Evolutionary conservation across 2,888 invertebrate species (phyloP).

Genomic region (Zygogramma bicolorata): DNA sequence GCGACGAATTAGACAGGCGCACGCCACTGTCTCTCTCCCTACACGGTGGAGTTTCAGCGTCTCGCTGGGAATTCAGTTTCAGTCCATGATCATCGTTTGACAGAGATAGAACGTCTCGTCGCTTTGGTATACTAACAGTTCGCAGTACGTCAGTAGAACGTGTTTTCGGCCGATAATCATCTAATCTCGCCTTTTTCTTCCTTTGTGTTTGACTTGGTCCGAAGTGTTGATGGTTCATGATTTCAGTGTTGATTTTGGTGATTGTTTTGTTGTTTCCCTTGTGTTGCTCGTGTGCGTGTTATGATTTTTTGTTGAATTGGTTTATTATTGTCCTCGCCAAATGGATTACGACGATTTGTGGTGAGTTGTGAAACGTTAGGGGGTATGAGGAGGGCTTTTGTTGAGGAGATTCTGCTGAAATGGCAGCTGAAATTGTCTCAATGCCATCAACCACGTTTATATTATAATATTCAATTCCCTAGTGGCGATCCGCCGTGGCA

Average conservation of each 20-base stretch:
- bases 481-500: too few species aligned
- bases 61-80: constrained; percentile 44
- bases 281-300: constrained; percentile 36
- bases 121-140: constrained; percentile 24
- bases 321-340: constrained; percentile 15
- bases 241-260: constrained; percentile 39
- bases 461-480: too few species aligned
- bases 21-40: constrained; percentile 40
- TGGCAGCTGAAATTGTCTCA: background rate
- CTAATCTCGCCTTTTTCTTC: constrained; percentile 37
- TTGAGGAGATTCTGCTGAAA: background rate
- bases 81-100: constrained; percentile 41
- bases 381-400: background rate
- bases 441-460: background rate
- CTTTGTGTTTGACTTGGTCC: constrained; percentile 35
- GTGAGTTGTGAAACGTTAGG: constrained; percentile 22
- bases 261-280: constrained; percentile 39
- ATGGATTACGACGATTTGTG: constrained; percentile 44
- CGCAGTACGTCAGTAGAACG: constrained; percentile 40
- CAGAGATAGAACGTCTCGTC: constrained; percentile 19
- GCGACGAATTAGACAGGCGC: constrained; percentile 11
- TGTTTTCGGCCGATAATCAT: constrained; percentile 40
- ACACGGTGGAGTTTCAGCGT: constrained; percentile 40
- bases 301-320: constrained; percentile 28
- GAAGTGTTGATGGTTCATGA: constrained; percentile 37